Base-by-base conservation (phyloP, 2,797 vertebrate species). In the Xerus rutilus region DNA sequence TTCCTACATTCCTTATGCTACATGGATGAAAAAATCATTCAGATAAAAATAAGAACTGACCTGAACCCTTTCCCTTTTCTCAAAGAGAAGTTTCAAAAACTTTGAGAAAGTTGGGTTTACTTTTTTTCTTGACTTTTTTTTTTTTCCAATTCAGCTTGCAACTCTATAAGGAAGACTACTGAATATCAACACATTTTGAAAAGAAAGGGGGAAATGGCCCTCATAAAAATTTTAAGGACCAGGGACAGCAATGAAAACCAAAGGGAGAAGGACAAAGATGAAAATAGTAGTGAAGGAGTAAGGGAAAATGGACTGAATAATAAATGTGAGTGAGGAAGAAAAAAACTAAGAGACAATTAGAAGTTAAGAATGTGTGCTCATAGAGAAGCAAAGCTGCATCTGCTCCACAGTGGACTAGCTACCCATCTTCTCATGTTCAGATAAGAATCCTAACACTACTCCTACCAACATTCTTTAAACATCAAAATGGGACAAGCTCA, bases 41-140 rank as follows among this genome's bases (percentile, higher is more conserved):
- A 85, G 82, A 96, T 95, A 95, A 93, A 97, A 97, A 97, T 95
- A 96, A 96, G 92, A 96, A 95, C 92, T 97, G 97, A 97, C 97
- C 97, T 97, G 74, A 96, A 95, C 95, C 83, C 91, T 89, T 89
- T 92, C 83, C 49, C 67, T 89, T 93, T 69, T 72, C 84, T 95
- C 96, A 70, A 67, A 92, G 67, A 74, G 23, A 97, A 95, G 73
- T 95, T 88, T 93, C 43, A 74, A 67, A 95, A 95, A 95, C 94
- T 97, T 91, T 92, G 74, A 86, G 78, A 78, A 94, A 96, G 77
- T 93, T 45, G 1, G 12, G 2, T 69, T 95, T 87, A 91, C 45
- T 97, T 97, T 89, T 95, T 95, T 92, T 90, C 89, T 88, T 11
- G 17, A 84, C 43, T 2, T 45, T 65, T 89, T 92, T 94, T 86